These are phyloP conservation scores for Sylvilagus bachmani DNA, from an alignment of 2,113 vertebrate species.

Conservation along the genomic window DNA sequence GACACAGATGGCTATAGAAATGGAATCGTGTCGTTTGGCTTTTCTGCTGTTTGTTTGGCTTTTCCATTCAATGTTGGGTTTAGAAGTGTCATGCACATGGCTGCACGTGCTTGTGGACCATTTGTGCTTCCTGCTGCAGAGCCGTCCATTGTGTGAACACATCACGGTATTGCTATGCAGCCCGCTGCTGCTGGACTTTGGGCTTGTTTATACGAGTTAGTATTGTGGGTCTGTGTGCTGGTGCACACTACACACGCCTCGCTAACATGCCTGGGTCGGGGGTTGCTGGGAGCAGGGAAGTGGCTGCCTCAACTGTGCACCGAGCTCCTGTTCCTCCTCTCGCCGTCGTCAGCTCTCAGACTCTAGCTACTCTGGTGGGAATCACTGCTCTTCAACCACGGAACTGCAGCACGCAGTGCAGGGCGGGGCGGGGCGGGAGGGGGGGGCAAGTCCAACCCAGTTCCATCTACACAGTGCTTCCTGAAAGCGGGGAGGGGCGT, in stretches of 20 bases:
- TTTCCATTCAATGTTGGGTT: background rate
- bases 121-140: background rate
- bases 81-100: background rate
- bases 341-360: background rate
- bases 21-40: background rate
- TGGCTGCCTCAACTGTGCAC: background rate
- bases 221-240: background rate
- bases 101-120: background rate
- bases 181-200: background rate
- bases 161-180: background rate
- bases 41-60: background rate
- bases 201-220: background rate
- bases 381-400: background rate
- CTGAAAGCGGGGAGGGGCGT: background rate
- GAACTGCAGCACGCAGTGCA: background rate
- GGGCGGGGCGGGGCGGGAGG: no score
- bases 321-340: background rate
- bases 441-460: background rate
- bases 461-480: background rate
- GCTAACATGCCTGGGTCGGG: no score
- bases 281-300: background rate
- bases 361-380: background rate
- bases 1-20: background rate
- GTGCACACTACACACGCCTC: no score
- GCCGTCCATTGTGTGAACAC: background rate